phyloP scores from a whole-genome alignment of 2,113 vertebrate genomes.

The Tautogolabrus adspersus region DNA sequence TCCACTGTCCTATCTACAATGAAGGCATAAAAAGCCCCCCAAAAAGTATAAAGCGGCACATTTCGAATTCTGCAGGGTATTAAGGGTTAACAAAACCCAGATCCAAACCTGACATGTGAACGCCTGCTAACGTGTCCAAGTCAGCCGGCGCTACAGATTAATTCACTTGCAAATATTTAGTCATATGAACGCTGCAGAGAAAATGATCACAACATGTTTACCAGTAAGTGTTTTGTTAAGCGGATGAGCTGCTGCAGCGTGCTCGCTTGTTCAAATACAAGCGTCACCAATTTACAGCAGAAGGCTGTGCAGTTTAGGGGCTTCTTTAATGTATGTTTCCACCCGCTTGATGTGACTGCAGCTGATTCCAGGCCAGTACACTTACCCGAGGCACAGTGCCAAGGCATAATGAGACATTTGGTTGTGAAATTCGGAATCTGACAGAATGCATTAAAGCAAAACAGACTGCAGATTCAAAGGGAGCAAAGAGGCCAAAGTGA shows the following conservation, averaged over 20 bases:
- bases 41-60: too few species aligned
- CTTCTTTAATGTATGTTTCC: conserved; percentile 70
- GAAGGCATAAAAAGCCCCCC: too few species aligned
- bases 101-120: conserved; percentile 5
- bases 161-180: conserved; percentile 57
- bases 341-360: conserved; percentile 68
- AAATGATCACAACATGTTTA: conserved; percentile 68
- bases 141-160: conserved; percentile 47
- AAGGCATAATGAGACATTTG: conserved; percentile 81
- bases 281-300: conserved; percentile 49
- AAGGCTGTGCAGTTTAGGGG: conserved; percentile 31
- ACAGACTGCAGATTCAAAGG: conserved; percentile 71
- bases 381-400: conserved; percentile 74
- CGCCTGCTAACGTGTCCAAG: conserved; percentile 20
- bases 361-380: conserved; percentile 72
- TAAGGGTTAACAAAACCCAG: conserved; percentile 24
- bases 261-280: conserved; percentile 53
- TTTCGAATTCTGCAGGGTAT: too few species aligned
- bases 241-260: conserved; percentile 39
- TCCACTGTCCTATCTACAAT: too few species aligned
- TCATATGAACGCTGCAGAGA: conserved; percentile 36
- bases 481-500: conserved; percentile 68
- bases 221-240: conserved; percentile 64
- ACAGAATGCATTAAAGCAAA: conserved; percentile 82
- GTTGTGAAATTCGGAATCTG: conserved; percentile 82